Evolutionary conservation across 2,113 vertebrate genomes (phyloP).

Genomic region (Mungos mungo): DNA sequence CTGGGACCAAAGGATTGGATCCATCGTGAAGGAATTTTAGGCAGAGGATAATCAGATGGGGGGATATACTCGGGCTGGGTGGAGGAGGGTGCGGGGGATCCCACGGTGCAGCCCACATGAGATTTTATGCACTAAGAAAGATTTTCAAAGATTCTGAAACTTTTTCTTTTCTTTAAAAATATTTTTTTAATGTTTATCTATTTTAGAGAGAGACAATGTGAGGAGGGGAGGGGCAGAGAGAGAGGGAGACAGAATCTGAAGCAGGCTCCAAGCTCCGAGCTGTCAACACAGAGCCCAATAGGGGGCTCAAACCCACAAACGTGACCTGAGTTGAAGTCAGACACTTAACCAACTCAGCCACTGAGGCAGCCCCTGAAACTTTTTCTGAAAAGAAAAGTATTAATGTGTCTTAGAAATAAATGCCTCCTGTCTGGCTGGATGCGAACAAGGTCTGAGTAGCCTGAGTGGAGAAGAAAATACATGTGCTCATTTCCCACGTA

Average conservation of each 20-base stretch:
- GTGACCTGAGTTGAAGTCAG: too few species aligned
- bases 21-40: not conserved
- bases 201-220: too few species aligned
- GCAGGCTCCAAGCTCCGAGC: too few species aligned
- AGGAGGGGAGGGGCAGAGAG: too few species aligned
- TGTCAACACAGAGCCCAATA: too few species aligned
- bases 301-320: too few species aligned
- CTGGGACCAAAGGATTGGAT: not conserved
- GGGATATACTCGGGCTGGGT: not conserved
- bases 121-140: not conserved
- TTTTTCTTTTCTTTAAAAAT: not conserved
- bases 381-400: conserved; percentile 4
- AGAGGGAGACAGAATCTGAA: too few species aligned
- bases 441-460: not conserved
- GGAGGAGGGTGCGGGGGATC: not conserved
- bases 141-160: not conserved
- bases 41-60: not conserved
- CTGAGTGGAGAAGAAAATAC: not conserved
- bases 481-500: not conserved
- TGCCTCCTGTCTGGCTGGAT: not conserved
- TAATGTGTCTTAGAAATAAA: conserved; percentile 1
- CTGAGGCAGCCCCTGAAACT: not conserved
- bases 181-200: too few species aligned
- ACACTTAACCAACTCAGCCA: too few species aligned
- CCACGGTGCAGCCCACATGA: not conserved